A percentile compares a stretch with the other conserved stretches of the same genome.
Evolutionary conservation across 2,797 vertebrate genomes (phyloP).

Genomic region (Oceanodroma leucorhoa): DNA sequence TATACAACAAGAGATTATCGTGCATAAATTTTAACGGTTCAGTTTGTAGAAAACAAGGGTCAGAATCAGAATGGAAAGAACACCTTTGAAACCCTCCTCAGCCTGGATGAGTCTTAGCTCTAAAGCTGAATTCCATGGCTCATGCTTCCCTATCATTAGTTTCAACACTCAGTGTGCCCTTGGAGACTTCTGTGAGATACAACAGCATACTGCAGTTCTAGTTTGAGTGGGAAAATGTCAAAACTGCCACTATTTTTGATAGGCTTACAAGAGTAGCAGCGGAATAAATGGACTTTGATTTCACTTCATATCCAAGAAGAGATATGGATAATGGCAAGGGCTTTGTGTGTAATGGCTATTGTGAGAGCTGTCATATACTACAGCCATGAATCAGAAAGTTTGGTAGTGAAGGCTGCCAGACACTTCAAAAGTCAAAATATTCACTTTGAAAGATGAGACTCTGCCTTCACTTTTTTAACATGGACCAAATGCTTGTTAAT

Average conservation of each 20-base stretch:
- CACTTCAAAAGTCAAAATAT: neutral
- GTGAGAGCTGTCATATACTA: neutral
- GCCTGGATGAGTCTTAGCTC: neutral
- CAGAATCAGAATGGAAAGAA: neutral
- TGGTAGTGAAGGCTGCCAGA: neutral
- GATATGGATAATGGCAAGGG: conserved; percentile 15
- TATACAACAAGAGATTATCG: neutral
- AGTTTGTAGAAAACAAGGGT: neutral
- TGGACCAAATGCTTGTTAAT: neutral
- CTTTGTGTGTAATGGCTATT: conserved; percentile 4
- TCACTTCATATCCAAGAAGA: conserved; percentile 27
- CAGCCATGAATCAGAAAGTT: conserved; percentile 5
- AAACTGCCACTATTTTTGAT: conserved; percentile 44
- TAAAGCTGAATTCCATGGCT: neutral
- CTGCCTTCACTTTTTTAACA: neutral
- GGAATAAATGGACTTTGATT: conserved; percentile 41
- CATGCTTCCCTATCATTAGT: neutral
- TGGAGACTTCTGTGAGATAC: conserved; percentile 16
- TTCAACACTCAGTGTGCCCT: neutral
- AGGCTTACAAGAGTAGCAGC: conserved; percentile 15
- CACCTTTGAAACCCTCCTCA: neutral
- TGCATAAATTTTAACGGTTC: neutral
- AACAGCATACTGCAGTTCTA: neutral
- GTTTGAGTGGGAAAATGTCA: conserved; percentile 35
- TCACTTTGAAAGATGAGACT: neutral